Evolutionary conservation across 1,140 invertebrate species (phyloP).

Genomic region (Euwallacea similis): DNA sequence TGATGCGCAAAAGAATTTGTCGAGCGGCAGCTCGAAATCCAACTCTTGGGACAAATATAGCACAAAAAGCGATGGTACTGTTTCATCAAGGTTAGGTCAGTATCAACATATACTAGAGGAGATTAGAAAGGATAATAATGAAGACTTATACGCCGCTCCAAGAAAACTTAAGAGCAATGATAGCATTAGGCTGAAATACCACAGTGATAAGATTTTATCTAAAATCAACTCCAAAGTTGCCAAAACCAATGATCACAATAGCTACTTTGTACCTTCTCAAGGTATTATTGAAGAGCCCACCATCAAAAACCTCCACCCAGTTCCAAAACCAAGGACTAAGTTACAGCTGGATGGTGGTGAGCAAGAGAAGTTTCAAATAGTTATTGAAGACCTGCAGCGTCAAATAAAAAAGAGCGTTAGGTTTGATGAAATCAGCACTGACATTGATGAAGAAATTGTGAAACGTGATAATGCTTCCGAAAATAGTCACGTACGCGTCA

Average conservation of each 20-base stretch:
- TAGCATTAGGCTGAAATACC: constrained; percentile 48
- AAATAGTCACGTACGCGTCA: constrained; percentile 22
- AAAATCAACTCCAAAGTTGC: constrained; percentile 47
- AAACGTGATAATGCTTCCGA: constrained; percentile 6
- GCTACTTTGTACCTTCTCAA: constrained; percentile 46
- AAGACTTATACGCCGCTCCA: constrained; percentile 39
- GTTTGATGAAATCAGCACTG: constrained; percentile 45
- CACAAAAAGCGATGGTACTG: constrained; percentile 41
- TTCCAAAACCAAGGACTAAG: constrained; percentile 45
- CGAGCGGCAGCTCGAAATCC: constrained; percentile 41
- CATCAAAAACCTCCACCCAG: constrained; percentile 26
- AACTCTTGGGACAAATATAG: constrained; percentile 50
- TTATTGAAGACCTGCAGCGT: constrained; percentile 45
- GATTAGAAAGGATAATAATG: constrained; percentile 42
- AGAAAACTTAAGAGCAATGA: constrained; percentile 41
- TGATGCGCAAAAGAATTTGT: constrained; percentile 57
- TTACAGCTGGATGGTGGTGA: constrained; percentile 21
- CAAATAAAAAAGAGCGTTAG: constrained; percentile 49
- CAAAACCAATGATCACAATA: constrained; percentile 39
- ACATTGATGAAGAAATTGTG: constrained; percentile 36
- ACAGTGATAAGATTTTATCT: constrained; percentile 51
- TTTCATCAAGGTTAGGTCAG: constrained; percentile 46
- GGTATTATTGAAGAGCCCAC: constrained; percentile 30
- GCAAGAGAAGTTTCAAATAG: constrained; percentile 37
- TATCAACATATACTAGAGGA: constrained; percentile 49